Base-by-base conservation (phyloP, 2,888 invertebrate species). In the Mythimna ferrago region DNA sequence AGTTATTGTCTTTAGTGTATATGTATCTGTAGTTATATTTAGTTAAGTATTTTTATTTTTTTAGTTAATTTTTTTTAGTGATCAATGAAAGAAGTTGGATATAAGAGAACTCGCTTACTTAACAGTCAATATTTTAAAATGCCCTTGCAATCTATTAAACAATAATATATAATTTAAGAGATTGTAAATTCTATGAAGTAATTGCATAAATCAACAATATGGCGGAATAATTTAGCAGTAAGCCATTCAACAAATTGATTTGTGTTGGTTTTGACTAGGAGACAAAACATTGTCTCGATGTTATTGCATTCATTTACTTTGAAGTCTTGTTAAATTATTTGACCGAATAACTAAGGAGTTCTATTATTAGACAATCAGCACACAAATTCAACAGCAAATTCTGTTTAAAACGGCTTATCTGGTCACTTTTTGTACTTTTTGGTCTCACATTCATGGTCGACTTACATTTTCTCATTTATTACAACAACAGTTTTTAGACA, bases 201-300 rank as follows among this genome's bases (percentile, higher is more conserved):
- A 73, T 73, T 73, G 76, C 63, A 75, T 84, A 84, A 84, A 74
- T 81, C 73, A 74, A 56, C 67, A 64, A 53, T 69, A 77, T 76
- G 65, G 63, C 62, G 70, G 79, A 71, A 83, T 82, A 82, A 83
- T 74, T 82, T 69, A 72, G 64, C 80, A 67, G 56, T 76, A 69
- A 78, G 73, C 73, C 74, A 83, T 83, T 82, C 60, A 66, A 76
- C 74, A 84, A 73, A 85, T 78, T 81, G 76, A 78, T 78, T 78
- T 85, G 81, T 76, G 80, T 82, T 75, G 80, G 62, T 71, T 74
- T 71, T 72, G 72, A 68, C 72, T 85, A 69, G 64, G 35, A 71
- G 78, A 78, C 80, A 74, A 78, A 82, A 82, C 80, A 82, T 78
- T 81, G 80, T 82, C 74, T 66, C 62, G 21, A 10, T 66, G 51